phyloP scores from a whole-genome alignment of 2,888 invertebrate species.

The Hesperia comma region DNA sequence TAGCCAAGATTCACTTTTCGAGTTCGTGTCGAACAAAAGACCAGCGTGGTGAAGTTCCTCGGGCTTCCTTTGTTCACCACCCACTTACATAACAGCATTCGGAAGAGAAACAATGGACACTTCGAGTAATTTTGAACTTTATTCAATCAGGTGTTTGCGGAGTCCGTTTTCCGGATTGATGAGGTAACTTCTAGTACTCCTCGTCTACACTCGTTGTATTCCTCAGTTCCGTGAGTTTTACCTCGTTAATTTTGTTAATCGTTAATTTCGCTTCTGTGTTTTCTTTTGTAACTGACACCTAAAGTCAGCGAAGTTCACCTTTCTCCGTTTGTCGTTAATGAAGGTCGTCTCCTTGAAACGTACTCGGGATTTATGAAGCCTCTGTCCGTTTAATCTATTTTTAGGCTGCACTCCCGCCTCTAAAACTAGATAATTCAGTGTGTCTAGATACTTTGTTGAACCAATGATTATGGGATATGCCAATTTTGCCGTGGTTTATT shows the following conservation, averaged over 20 bases:
- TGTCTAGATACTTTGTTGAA: too few relatives aligned
- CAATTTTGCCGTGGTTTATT: too few relatives aligned
- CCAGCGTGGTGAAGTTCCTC: slow-evolving; percentile 57
- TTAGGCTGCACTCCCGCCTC: background rate
- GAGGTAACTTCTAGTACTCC: slow-evolving; percentile 26
- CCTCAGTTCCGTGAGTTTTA: slow-evolving; percentile 15
- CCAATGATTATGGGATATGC: too few relatives aligned
- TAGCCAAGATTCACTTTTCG: slow-evolving; percentile 46
- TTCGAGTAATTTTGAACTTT: slow-evolving; percentile 46
- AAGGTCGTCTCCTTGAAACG: background rate
- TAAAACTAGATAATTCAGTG: background rate
- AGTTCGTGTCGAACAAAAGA: slow-evolving; percentile 62
- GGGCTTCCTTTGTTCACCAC: slow-evolving; percentile 42
- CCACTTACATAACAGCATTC: slow-evolving; percentile 43
- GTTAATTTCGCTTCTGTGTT: slow-evolving; percentile 6
- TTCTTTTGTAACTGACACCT: background rate
- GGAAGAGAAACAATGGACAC: slow-evolving; percentile 45
- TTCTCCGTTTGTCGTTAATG: background rate
- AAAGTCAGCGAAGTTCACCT: background rate
- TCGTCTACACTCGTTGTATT: slow-evolving; percentile 16
- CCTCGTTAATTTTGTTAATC: slow-evolving; percentile 11
- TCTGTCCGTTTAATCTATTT: background rate
- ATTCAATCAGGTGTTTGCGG: slow-evolving; percentile 49
- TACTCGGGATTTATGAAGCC: background rate
- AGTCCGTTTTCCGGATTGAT: slow-evolving; percentile 39